Percentiles rank a stretch among this genome's conserved stretches.
These are phyloP conservation scores for Tillus elongatus DNA, from an alignment of 2,888 invertebrate genomes.

Conservation along the genomic window DNA sequence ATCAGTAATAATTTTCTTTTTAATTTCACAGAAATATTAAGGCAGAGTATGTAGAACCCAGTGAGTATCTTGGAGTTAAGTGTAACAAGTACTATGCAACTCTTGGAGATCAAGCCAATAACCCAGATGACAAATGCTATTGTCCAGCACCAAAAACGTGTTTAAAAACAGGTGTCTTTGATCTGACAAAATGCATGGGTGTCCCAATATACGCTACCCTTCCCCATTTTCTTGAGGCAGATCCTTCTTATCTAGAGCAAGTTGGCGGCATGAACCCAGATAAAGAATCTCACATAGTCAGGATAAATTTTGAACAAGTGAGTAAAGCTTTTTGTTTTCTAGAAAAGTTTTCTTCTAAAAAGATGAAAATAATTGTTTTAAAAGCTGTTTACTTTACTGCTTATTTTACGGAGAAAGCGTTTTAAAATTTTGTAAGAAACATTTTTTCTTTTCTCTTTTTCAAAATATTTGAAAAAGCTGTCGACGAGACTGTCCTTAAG, in stretches of 20 bases:
- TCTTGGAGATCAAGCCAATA: constrained; percentile 57
- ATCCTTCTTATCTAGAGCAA: constrained; percentile 38
- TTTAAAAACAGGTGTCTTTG: constrained; percentile 61
- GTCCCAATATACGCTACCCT: constrained; percentile 66
- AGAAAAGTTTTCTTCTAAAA: not conserved
- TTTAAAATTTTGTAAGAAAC: too few relatives aligned
- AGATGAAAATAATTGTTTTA: too few relatives aligned
- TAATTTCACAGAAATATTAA: too few relatives aligned
- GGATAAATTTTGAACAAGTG: constrained; percentile 72
- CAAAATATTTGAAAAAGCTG: too few relatives aligned
- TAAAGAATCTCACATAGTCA: constrained; percentile 60
- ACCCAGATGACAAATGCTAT: constrained; percentile 47
- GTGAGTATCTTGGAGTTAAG: too few relatives aligned
- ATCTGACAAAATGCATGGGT: constrained; percentile 56
- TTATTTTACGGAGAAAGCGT: too few relatives aligned
- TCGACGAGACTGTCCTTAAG: too few relatives aligned
- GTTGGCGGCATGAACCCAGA: constrained; percentile 58
- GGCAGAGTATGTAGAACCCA: too few relatives aligned
- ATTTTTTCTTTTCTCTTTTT: too few relatives aligned
- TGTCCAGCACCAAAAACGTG: constrained; percentile 52
- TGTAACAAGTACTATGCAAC: too few relatives aligned
- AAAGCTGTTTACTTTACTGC: too few relatives aligned
- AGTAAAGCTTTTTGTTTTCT: constrained; percentile 25
- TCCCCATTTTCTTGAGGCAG: constrained; percentile 67
- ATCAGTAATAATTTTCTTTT: too few relatives aligned